Percentiles rank a stretch among this genome's conserved stretches.
Evolutionary conservation across 2,888 invertebrate genomes (phyloP).

Genomic region (Plagodis pulveraria): DNA sequence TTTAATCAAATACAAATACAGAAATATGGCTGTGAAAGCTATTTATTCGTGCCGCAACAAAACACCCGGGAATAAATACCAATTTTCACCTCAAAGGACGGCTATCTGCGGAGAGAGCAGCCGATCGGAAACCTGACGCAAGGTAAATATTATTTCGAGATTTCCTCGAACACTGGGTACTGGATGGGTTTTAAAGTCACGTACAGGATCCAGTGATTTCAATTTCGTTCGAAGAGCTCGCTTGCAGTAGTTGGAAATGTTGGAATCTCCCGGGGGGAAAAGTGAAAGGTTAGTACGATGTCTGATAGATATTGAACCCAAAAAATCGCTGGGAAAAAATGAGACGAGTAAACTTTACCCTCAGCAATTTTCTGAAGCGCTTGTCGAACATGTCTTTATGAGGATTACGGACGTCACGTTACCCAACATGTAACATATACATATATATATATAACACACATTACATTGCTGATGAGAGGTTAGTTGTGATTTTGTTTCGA

Average conservation of each 20-base stretch:
- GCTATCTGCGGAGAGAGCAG: constrained; percentile 56
- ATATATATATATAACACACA: too few relatives aligned
- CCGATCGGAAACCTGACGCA: constrained; percentile 60
- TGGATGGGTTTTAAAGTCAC: constrained; percentile 74
- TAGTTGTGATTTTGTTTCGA: too few relatives aligned
- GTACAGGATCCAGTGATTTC: constrained; percentile 69
- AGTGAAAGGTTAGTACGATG: constrained; percentile 43
- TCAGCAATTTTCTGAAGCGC: constrained; percentile 10
- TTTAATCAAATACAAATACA: constrained; percentile 40
- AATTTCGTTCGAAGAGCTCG: constrained; percentile 65
- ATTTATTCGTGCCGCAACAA: constrained; percentile 46
- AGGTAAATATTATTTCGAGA: constrained; percentile 75
- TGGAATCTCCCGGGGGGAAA: constrained; percentile 51
- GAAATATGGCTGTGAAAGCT: constrained; percentile 38
- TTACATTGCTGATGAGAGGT: too few relatives aligned
- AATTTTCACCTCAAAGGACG: constrained; percentile 71
- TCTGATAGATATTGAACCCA: constrained; percentile 30
- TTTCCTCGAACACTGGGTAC: constrained; percentile 65
- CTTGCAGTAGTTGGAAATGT: constrained; percentile 51
- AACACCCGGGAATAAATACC: constrained; percentile 65
- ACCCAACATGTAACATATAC: too few relatives aligned
- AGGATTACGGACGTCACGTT: too few relatives aligned
- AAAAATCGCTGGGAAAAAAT: constrained; percentile 10
- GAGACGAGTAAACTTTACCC: constrained; percentile 10
- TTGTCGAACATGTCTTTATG: constrained; percentile 2